Base-by-base conservation (phyloP, 2,113 vertebrate genomes). In the Quiscalus mexicanus region DNA sequence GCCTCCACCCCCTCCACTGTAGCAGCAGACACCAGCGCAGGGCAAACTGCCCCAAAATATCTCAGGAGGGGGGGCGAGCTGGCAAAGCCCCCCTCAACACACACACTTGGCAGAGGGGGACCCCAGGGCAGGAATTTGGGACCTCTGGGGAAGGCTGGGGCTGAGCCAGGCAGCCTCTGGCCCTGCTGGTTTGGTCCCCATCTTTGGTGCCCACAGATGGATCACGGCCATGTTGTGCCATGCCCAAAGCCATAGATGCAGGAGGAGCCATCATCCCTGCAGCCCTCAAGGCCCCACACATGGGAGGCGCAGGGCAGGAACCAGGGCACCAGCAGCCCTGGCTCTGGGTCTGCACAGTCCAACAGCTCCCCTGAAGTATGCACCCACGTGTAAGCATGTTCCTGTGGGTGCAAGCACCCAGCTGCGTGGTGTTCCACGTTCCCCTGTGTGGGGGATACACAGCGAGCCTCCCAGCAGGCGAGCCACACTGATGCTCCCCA, bases 11-110 rank as follows among this genome's bases (percentile, higher is more conserved):
- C 92, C 95, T 96, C 95, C 94, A 95, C 71, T 84, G 93, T 92
- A 96, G 96, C 95, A 97, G 73, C 94, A 95, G 64, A 94, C 95
- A 96, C 95, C 95, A 97, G 96, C 96, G 71, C 95, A 95, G 96
- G 94, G 91, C 95, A 84, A 94, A 95, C 18, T 3, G 94, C 76
- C 96, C 91, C 81, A 77, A 68, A 92, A 92, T 94, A 96, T 96
- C 96, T 97, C 96, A 97, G 96, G 96, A 89, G 94, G 77, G 84
- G 91, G 94, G 75, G 91, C 14, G 1, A 83, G 89, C 91, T 95
- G 89, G 94, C 86, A 93, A 92, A 93, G 94, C 89, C 39, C 91
- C 95, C 94, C 83, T 97, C 55, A 5, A 89, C 56, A 90, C 45
- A 91, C 81, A 77, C 50, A 44, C 33, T 7, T 15, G 4, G 76